Evolutionary conservation across 2,888 invertebrate genomes (phyloP), one percentile per base, ranked within the genome.

Genomic region (Ophioninae sp.): DNA sequence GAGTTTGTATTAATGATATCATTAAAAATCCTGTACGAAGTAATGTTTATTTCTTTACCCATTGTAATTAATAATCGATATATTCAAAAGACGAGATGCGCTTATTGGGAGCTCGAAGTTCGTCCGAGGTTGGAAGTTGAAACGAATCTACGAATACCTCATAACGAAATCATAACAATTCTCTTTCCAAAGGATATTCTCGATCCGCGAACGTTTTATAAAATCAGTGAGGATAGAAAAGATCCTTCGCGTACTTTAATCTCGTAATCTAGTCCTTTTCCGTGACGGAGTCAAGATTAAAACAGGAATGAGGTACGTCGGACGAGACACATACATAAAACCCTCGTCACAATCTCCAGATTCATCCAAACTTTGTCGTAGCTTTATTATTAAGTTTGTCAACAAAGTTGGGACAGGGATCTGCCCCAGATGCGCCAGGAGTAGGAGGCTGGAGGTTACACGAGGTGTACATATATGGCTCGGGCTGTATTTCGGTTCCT

Each of bases 321-420:
- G 65, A 64, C 75, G 68, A 21, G 56, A 39, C 65, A 30, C 74
- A 57, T 56, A 30, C 30, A 30, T 30, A 30, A 30, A 30, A 30
- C 75, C 75, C 70, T 72, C 61, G 57, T 76, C 81, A 67, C 79
- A 79, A 79, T 72, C 81, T 84, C 67, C 41, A 77, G 59, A 84
- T 84, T 84, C 75, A 81, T 79, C 75, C 62, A 79, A 81, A 81
- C 81, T 84, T 79, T 50, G 21, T 41, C 21, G 39, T 30, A 44
- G 84, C 74, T 81, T 79, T 79, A 75, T 84, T 72, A 79, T 84
- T 72, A 76, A 84, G 84, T 84, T 81, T 79, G 78, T 75, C 70
- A 84, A 81, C 84, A 81, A 84, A 81, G 84, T 79, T 81, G 13
- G 56, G 44, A 37, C 70, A 59, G 30, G 57, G 79, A 72, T 74